Conservation (phyloP, 2,113 vertebrate species). For the Chionomys nivalis region DNA sequence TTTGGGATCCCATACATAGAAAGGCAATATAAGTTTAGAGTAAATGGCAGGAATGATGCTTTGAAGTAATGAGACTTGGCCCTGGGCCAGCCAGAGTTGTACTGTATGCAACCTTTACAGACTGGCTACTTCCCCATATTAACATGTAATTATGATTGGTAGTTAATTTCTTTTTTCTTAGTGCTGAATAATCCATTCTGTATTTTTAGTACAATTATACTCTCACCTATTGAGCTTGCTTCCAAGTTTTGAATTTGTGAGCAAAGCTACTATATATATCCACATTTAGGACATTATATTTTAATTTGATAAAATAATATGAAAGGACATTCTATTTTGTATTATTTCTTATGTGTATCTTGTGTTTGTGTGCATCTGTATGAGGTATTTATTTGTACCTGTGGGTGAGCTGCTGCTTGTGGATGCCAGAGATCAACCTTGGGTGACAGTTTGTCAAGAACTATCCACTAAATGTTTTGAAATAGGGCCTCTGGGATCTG, state of each 20-base stretch:
- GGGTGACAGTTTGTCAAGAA: not conserved
- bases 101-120: not conserved
- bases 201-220: not conserved
- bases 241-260: not conserved
- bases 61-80: not conserved
- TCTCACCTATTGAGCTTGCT: not conserved
- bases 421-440: not conserved
- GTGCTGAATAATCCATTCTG: not conserved
- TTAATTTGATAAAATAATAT: not conserved
- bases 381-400: not conserved
- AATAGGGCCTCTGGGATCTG: not conserved
- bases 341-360: not conserved
- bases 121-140: not conserved
- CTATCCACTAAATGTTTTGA: not conserved
- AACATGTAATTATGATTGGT: not conserved
- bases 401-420: not conserved
- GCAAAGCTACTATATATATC: not conserved
- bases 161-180: not conserved
- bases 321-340: not conserved
- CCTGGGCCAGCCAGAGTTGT: not conserved
- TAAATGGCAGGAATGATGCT: not conserved
- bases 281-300: not conserved
- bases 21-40: not conserved
- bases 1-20: not conserved
- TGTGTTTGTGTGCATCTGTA: not conserved